Conservation (phyloP, 1,140 invertebrate species). For the Drosophila nannoptera region DNA sequence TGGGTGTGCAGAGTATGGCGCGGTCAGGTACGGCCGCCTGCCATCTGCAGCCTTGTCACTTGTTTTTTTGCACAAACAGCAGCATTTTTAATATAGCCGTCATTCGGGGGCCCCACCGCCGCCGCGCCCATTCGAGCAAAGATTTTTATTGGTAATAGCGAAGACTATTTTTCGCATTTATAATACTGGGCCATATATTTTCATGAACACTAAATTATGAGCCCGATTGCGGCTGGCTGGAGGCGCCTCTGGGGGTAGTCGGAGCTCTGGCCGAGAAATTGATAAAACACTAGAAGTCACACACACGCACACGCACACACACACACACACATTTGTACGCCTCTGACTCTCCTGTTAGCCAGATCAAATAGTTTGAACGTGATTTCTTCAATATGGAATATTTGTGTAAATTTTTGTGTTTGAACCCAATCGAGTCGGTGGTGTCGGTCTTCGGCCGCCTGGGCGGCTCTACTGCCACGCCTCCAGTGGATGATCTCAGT, state of each 20-base stretch:
- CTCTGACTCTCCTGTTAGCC: neutral
- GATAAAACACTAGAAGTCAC: slow-evolving; percentile 30
- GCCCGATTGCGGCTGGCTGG: slow-evolving; percentile 28
- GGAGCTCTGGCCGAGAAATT: slow-evolving; percentile 1
- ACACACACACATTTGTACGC: neutral
- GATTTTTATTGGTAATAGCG: slow-evolving; percentile 60
- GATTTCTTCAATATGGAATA: slow-evolving; percentile 28
- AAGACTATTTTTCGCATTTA: slow-evolving; percentile 73
- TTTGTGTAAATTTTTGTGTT: slow-evolving; percentile 23
- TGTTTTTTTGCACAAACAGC: slow-evolving; percentile 68
- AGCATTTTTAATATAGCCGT: slow-evolving; percentile 75
- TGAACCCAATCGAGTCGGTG: slow-evolving; percentile 10
- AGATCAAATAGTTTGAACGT: slow-evolving; percentile 3
- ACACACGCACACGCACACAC: neutral
- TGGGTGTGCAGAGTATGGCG: neutral
- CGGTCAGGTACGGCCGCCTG: neutral
- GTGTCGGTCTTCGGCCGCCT: neutral
- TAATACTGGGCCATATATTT: slow-evolving; percentile 68
- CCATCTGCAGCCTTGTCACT: neutral
- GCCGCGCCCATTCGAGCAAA: neutral
- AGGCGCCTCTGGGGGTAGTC: slow-evolving; percentile 30
- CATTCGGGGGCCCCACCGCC: slow-evolving; percentile 28
- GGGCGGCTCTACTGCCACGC: neutral
- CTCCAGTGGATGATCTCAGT: neutral
- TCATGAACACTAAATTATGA: slow-evolving; percentile 71